These are phyloP conservation scores for Euphysa ruthae DNA, from an alignment of 30 jellyfish, hydroid and myxozoan genomes.

Conservation along the genomic window DNA sequence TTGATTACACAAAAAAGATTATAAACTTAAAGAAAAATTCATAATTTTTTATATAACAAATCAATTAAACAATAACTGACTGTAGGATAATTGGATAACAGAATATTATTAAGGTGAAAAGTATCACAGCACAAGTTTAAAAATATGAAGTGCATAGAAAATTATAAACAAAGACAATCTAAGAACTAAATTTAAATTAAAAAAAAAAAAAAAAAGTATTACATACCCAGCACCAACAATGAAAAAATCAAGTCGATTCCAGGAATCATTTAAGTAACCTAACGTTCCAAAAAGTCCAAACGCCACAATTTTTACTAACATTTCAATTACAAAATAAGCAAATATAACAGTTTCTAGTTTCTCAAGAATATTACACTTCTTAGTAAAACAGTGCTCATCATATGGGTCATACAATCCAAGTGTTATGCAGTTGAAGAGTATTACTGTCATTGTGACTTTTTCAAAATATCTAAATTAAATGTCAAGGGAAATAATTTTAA, in stretches of 20 bases:
- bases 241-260: constrained; percentile 89
- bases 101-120: too few relatives aligned
- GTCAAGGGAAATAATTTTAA: background rate
- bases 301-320: constrained; percentile 74
- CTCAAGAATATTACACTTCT: constrained; percentile 63
- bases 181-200: too few relatives aligned
- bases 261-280: constrained; percentile 71
- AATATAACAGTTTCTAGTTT: constrained; percentile 58
- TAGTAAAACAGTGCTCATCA: constrained; percentile 62
- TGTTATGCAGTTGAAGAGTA: constrained; percentile 72
- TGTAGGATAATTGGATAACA: too few relatives aligned
- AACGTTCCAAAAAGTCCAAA: constrained; percentile 75
- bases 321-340: constrained; percentile 78
- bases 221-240: constrained; percentile 94
- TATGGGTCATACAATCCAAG: constrained; percentile 97
- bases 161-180: too few relatives aligned
- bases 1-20: too few relatives aligned
- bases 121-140: too few relatives aligned
- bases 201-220: background rate
- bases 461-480: constrained; percentile 54
- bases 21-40: too few relatives aligned
- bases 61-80: too few relatives aligned
- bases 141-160: too few relatives aligned
- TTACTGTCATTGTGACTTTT: constrained; percentile 60
- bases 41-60: too few relatives aligned